A percentile compares a stretch with the other conserved stretches of the same genome.
Conservation (phyloP, 2,797 vertebrate species). For the Allobates femoralis region DNA sequence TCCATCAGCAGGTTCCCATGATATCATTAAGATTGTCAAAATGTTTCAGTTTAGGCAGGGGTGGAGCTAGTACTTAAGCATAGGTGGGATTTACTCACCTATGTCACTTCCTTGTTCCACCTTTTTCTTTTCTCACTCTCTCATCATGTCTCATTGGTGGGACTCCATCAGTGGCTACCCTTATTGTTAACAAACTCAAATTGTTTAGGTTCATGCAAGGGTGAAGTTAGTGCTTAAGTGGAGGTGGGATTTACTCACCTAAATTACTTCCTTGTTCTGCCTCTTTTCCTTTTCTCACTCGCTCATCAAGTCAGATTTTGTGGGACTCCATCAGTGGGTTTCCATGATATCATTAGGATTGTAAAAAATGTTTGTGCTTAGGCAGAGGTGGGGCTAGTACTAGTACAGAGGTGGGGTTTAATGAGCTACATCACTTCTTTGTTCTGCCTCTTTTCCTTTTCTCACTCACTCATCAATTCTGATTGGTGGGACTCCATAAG, state of each 20-base stretch:
- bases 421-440: not conserved
- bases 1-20: too few species aligned
- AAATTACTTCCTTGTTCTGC: not conserved
- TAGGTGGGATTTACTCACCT: not conserved
- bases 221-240: not conserved
- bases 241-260: not conserved
- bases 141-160: not conserved
- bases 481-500: not conserved
- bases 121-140: not conserved
- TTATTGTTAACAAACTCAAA: too few species aligned
- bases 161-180: too few species aligned
- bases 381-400: not conserved
- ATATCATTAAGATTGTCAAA: too few species aligned
- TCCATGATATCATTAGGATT: too few species aligned
- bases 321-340: too few species aligned
- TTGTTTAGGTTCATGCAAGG: too few species aligned
- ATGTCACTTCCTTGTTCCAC: not conserved
- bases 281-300: not conserved
- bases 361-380: not conserved
- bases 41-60: too few species aligned
- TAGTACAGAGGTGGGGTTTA: not conserved
- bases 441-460: not conserved
- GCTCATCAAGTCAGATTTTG: not conserved
- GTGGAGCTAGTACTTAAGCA: not conserved
- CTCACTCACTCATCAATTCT: too few species aligned